Evolutionary conservation across 1,140 invertebrate species (phyloP), one percentile per base, ranked within the genome.

Genomic region (Druon quercuslanigerum): DNA sequence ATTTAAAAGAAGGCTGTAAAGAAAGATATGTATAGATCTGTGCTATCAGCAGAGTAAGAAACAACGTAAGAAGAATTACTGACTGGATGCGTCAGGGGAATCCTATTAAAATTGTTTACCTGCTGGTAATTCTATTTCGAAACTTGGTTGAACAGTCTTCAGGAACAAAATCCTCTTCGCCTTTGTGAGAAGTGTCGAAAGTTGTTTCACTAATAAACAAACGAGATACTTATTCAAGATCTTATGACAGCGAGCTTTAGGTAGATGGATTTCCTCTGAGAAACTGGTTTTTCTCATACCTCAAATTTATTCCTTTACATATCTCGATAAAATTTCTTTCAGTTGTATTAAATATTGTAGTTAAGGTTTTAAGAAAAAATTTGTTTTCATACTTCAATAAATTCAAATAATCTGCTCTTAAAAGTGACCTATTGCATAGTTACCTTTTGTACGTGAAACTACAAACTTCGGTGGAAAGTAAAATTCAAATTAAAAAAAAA

Each of bases 131-230:
- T 66, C 60, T 66, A 20, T 33, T 66, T 66, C n/a, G 33, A 66
- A 66, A 66, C 60, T 66, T 66, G 60, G 40, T 66, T 66, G 9
- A 33, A 13, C 3, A 57, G 56, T 33, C 60, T 66, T 66, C 3
- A 14, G 2, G 16, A 66, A 66, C 60, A 66, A 66, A 66, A 66
- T 66, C 16, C 33, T 14, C 60, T 66, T 66, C 14, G 54, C 54
- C 20, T 20, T 56, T 19, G 13, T 9, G n/a, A 66, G 33, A 66
- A 66, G 60, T 66, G 33, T 66, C 33, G 60, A 66, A 66, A 66
- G 57, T 66, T 66, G 57, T 33, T 66, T 66, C 57, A 66, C 57
- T 66, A 66, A 66, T 66, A 66, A 66, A 66, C 60, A 66, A 66
- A 66, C 33, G 60, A 25, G 40, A 66, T 66, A 66, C 25, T 66